Evolutionary conservation across 2,888 invertebrate species (phyloP).

Genomic region (Cephus spinipes): DNA sequence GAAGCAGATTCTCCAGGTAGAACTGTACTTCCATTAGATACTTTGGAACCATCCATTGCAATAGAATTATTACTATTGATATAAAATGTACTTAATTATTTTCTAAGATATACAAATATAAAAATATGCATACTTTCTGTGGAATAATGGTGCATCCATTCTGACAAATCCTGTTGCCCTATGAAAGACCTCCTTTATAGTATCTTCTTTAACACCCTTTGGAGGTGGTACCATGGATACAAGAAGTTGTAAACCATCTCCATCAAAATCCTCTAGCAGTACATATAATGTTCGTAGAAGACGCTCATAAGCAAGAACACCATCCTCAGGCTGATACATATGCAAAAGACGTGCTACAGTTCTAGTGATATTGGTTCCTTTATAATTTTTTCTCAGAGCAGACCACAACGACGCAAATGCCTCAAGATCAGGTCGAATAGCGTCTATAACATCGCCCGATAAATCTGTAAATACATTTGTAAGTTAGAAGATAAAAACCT

Average conservation of each 20-base stretch:
- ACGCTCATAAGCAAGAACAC: constrained; percentile 48
- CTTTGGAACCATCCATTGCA: neutral
- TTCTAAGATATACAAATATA: neutral
- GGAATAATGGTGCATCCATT: constrained; percentile 41
- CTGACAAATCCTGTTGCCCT: constrained; percentile 44
- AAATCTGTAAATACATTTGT: constrained; percentile 13
- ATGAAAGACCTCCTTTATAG: constrained; percentile 44
- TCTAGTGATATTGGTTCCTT: constrained; percentile 44
- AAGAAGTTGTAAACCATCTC: constrained; percentile 41
- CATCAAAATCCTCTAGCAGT: constrained; percentile 46
- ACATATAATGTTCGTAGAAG: constrained; percentile 44
- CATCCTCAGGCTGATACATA: constrained; percentile 55
- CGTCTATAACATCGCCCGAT: constrained; percentile 24
- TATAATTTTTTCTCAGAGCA: constrained; percentile 40
- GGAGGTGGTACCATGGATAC: constrained; percentile 52
- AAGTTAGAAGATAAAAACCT: constrained; percentile 1
- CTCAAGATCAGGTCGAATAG: constrained; percentile 37
- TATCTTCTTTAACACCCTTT: constrained; percentile 39
- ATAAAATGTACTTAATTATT: neutral
- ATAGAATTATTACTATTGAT: neutral
- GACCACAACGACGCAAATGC: constrained; percentile 46
- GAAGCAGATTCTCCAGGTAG: neutral
- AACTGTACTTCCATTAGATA: neutral
- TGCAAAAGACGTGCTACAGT: constrained; percentile 48
- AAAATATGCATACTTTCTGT: constrained; percentile 26